Evolutionary conservation across 2,888 invertebrate genomes (phyloP).

Genomic region (Tenthredo amoena): DNA sequence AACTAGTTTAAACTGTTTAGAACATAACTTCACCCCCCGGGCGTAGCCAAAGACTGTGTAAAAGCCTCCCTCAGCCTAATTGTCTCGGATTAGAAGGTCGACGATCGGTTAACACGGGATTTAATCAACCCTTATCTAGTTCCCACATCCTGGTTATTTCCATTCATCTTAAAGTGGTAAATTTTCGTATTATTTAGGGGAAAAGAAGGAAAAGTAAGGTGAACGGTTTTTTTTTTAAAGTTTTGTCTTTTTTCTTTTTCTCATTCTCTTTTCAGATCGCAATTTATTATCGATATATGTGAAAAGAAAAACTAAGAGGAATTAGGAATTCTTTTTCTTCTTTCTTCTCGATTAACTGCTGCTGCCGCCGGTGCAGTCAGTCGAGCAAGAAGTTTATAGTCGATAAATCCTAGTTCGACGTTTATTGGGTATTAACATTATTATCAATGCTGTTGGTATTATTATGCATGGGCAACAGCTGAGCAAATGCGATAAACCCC

Average conservation of each 20-base stretch:
- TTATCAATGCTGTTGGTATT: neutral
- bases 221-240: neutral
- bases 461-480: conserved; percentile 35
- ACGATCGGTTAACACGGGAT: conserved; percentile 10
- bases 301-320: neutral
- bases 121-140: conserved; percentile 25
- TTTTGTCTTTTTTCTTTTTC: neutral
- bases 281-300: neutral
- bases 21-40: conserved; percentile 37
- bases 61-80: neutral
- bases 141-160: neutral
- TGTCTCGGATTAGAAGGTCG: neutral
- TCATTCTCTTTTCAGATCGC: neutral
- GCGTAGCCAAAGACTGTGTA: neutral
- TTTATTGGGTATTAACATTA: conserved; percentile 31
- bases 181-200: neutral
- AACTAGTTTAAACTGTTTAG: conserved; percentile 12
- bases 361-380: neutral
- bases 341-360: neutral
- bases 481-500: conserved; percentile 48
- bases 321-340: neutral
- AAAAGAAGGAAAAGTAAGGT: neutral
- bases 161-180: neutral
- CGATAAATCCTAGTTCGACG: neutral
- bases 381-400: neutral